Evolutionary conservation across 2,888 invertebrate species (phyloP).

Genomic region (Melikaiella ostensackeni): DNA sequence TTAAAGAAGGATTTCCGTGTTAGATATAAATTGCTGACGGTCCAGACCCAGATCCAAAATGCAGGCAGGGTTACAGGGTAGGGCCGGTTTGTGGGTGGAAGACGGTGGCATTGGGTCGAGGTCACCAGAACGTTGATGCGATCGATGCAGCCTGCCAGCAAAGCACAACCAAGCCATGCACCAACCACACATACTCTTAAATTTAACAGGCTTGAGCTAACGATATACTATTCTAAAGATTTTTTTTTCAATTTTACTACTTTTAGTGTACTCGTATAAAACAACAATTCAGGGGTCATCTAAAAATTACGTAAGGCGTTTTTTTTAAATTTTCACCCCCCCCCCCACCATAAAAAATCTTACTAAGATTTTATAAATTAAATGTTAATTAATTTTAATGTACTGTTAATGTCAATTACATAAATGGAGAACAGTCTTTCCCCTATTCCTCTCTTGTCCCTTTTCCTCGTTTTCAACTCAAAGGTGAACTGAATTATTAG

Average conservation of each 20-base stretch:
- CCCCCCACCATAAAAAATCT: too few species aligned
- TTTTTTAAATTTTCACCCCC: too few species aligned
- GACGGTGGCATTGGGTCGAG: slow-evolving; percentile 82
- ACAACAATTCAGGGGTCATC: too few species aligned
- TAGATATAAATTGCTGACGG: not conserved
- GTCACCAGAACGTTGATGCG: slow-evolving; percentile 80
- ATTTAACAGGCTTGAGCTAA: not conserved
- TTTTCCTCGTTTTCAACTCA: too few species aligned
- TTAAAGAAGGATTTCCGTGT: not conserved
- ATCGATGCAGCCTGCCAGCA: slow-evolving; percentile 80
- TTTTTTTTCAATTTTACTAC: not conserved
- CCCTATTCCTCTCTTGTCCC: too few species aligned
- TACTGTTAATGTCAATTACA: too few species aligned
- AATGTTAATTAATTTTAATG: too few species aligned
- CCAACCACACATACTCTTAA: slow-evolving; percentile 43
- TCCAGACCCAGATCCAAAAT: slow-evolving; percentile 14
- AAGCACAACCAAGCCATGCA: slow-evolving; percentile 49
- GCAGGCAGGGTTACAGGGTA: slow-evolving; percentile 15
- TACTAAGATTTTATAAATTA: too few species aligned
- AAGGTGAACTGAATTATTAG: too few species aligned
- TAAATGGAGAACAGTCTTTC: too few species aligned
- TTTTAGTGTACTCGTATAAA: too few species aligned
- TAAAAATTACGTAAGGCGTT: too few species aligned
- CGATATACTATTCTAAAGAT: not conserved
- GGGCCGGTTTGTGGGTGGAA: slow-evolving; percentile 59